Evolutionary conservation across 2,888 invertebrate genomes (phyloP).

Genomic region (Drosophila limbata): DNA sequence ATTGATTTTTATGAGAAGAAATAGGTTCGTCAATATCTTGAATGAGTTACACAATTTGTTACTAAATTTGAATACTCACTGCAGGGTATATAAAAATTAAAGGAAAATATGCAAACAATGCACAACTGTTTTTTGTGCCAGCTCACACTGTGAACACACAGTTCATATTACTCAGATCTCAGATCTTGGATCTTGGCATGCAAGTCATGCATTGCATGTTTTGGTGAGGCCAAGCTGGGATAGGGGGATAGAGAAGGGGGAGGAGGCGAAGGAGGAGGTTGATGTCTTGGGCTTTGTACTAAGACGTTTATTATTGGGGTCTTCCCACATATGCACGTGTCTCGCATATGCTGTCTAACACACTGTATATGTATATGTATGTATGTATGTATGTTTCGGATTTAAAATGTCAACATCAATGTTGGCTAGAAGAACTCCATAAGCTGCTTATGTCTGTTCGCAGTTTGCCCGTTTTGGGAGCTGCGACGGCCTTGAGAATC

Average conservation of each 20-base stretch:
- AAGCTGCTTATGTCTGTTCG: conserved; percentile 51
- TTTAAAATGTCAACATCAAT: conserved; percentile 63
- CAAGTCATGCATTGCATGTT: conserved; percentile 51
- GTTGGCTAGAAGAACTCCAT: conserved; percentile 37
- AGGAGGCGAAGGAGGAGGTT: neutral
- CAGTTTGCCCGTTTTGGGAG: conserved; percentile 35
- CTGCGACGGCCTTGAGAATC: conserved; percentile 52
- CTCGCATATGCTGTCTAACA: conserved; percentile 7
- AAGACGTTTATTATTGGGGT: conserved; percentile 46
- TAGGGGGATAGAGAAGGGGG: neutral
- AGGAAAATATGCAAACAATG: conserved; percentile 31
- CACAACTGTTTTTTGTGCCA: conserved; percentile 20
- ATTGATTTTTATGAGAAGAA: neutral
- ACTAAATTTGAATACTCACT: neutral
- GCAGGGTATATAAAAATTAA: neutral
- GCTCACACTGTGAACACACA: conserved; percentile 29
- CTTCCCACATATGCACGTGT: conserved; percentile 40
- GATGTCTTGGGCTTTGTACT: conserved; percentile 1
- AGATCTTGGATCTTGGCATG: conserved; percentile 47
- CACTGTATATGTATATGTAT: conserved; percentile 21
- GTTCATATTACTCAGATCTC: conserved; percentile 25
- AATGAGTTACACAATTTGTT: neutral
- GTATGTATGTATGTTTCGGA: conserved; percentile 9
- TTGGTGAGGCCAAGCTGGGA: neutral
- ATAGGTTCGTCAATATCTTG: neutral